Evolutionary conservation across 2,113 vertebrate species (phyloP).

Genomic region (Callospermophilus lateralis): DNA sequence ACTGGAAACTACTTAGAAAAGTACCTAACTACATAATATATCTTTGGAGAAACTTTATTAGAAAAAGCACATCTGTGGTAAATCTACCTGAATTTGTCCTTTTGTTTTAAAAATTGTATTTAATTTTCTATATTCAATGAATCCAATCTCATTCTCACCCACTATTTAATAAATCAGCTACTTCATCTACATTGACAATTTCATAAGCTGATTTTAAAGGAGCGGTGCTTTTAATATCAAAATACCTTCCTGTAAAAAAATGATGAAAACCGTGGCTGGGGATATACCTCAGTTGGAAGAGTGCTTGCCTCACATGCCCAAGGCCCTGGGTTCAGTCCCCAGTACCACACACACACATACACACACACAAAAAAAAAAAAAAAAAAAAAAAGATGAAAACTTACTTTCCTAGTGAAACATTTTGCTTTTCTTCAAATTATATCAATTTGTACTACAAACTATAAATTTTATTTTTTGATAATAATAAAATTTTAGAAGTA

Average conservation of each 20-base stretch:
- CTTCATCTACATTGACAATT: constrained; percentile 42
- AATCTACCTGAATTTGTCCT: constrained; percentile 30
- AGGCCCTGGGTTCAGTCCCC: too few species aligned
- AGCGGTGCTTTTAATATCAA: constrained; percentile 49
- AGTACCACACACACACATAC: too few species aligned
- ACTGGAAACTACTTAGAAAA: not conserved
- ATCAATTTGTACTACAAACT: constrained; percentile 47
- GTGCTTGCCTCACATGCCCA: too few species aligned
- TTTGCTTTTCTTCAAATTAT: constrained; percentile 34
- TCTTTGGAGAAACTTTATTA: constrained; percentile 46
- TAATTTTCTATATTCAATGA: constrained; percentile 42
- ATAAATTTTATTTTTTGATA: not conserved
- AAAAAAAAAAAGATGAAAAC: constrained; percentile 48
- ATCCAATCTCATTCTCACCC: constrained; percentile 42
- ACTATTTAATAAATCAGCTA: constrained; percentile 55
- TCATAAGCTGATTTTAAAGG: constrained; percentile 57
- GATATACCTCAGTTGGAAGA: too few species aligned
- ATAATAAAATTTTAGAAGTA: constrained; percentile 24
- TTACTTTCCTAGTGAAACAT: not conserved
- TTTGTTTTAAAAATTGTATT: constrained; percentile 38
- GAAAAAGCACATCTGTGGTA: not conserved
- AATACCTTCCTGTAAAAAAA: not conserved
- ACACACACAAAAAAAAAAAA: not conserved
- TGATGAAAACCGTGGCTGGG: too few species aligned
- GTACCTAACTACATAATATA: not conserved